A percentile compares a stretch with the other conserved stretches of the same genome.
phyloP scores from a whole-genome alignment of 2,113 vertebrate genomes.

The Notothenia coriiceps region DNA sequence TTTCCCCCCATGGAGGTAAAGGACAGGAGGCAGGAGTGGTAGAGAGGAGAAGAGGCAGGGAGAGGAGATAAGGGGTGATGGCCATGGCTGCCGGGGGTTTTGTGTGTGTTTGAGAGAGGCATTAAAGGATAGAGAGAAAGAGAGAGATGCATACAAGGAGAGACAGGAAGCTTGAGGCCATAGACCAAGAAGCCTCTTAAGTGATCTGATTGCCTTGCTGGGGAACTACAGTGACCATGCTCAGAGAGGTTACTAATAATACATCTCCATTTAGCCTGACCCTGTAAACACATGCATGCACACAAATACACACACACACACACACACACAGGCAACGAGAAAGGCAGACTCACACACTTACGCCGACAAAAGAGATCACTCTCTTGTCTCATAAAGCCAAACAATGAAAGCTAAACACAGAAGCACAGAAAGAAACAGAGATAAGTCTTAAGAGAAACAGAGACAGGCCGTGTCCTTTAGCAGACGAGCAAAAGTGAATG shows the following conservation, averaged over 20 bases:
- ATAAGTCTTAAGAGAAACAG: slow-evolving; percentile 9
- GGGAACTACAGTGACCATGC: slow-evolving; percentile 63
- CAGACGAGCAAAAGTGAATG: slow-evolving; percentile 65
- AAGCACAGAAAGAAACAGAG: slow-evolving; percentile 30
- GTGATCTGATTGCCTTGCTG: slow-evolving; percentile 82
- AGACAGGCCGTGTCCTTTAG: slow-evolving; percentile 13
- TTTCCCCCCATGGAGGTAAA: slow-evolving; percentile 68
- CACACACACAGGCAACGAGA: slow-evolving; percentile 2
- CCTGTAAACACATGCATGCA: slow-evolving; percentile 47
- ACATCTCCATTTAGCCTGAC: slow-evolving; percentile 77
- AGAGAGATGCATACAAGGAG: slow-evolving; percentile 60
- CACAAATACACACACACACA: slow-evolving; percentile 18
- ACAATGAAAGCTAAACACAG: slow-evolving; percentile 25
- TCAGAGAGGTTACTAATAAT: slow-evolving; percentile 82
- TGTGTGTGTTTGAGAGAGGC: slow-evolving; percentile 62
- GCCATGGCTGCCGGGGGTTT: slow-evolving; percentile 65
- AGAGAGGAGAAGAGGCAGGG: slow-evolving; percentile 54
- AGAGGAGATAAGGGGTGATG: slow-evolving; percentile 73
- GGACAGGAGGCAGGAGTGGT: slow-evolving; percentile 59
- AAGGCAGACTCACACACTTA: slow-evolving; percentile 12
- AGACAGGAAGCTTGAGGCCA: slow-evolving; percentile 84
- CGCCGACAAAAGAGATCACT: slow-evolving; percentile 59
- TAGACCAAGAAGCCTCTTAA: slow-evolving; percentile 86
- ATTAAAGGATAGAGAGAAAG: slow-evolving; percentile 59
- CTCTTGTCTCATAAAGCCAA: slow-evolving; percentile 32